Conservation (phyloP, 1,140 invertebrate genomes). For the Pteromalus puparum region DNA sequence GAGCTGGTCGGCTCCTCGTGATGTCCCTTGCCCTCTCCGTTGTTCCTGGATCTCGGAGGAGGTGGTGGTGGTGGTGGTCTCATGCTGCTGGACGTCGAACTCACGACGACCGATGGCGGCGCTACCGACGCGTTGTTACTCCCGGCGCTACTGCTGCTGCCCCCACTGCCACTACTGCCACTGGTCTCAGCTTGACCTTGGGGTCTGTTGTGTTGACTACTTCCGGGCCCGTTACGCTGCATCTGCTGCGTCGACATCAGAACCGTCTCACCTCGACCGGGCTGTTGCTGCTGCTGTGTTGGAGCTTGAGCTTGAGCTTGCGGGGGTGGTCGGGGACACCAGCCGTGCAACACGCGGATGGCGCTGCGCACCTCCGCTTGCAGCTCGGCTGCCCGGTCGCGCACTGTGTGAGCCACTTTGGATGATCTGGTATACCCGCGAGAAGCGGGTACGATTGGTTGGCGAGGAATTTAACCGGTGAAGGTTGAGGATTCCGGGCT, state of each 20-base stretch:
- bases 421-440: neutral
- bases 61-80: slow-evolving; percentile 77
- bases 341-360: slow-evolving; percentile 72
- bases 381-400: slow-evolving; percentile 70
- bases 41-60: slow-evolving; percentile 71
- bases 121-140: slow-evolving; percentile 4
- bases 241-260: slow-evolving; percentile 72
- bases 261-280: slow-evolving; percentile 68
- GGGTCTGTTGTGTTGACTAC: neutral
- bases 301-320: slow-evolving; percentile 27
- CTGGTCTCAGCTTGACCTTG: slow-evolving; percentile 45
- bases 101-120: slow-evolving; percentile 68
- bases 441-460: neutral
- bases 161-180: slow-evolving; percentile 32
- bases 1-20: slow-evolving; percentile 88
- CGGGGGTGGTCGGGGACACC: slow-evolving; percentile 68
- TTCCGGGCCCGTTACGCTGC: slow-evolving; percentile 17
- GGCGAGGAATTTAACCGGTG: too few relatives aligned
- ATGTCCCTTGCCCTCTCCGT: slow-evolving; percentile 70
- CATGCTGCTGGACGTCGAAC: slow-evolving; percentile 73
- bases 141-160: slow-evolving; percentile 55
- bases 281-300: slow-evolving; percentile 46
- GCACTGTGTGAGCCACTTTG: slow-evolving; percentile 73
- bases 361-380: slow-evolving; percentile 73
- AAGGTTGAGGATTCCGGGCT: neutral